These are phyloP conservation scores for Amphipyra berbera DNA, from an alignment of 2,888 invertebrate species.

Conservation along the genomic window DNA sequence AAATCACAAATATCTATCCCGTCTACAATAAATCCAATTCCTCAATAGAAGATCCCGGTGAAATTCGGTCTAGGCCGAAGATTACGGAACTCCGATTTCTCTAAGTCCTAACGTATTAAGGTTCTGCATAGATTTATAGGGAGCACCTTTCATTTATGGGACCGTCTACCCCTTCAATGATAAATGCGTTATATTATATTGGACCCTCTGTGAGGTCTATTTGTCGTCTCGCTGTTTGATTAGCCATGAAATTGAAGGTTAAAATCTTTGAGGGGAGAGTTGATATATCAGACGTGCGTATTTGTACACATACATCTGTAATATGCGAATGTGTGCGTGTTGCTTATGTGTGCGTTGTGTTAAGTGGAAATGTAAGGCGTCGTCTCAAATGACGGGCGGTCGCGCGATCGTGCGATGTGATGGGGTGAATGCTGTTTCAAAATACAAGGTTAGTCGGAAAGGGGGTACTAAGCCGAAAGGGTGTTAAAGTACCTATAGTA, in stretches of 20 bases:
- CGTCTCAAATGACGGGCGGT: too few species aligned
- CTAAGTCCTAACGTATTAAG: conserved; percentile 53
- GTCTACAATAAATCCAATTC: conserved; percentile 42
- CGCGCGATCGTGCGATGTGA: too few species aligned
- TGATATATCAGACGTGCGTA: not conserved
- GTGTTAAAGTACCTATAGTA: too few species aligned
- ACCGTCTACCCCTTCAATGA: conserved; percentile 53
- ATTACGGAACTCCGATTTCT: conserved; percentile 38
- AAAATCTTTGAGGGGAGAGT: conserved; percentile 14
- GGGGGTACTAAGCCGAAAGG: too few species aligned
- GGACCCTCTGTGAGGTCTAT: conserved; percentile 38
- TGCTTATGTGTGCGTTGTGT: too few species aligned
- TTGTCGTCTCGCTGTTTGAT: conserved; percentile 54
- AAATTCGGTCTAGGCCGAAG: conserved; percentile 39
- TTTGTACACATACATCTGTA: not conserved
- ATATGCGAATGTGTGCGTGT: too few species aligned
- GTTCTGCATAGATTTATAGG: conserved; percentile 58
- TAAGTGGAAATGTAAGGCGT: too few species aligned
- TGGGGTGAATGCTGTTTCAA: too few species aligned
- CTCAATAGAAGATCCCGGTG: conserved; percentile 36
- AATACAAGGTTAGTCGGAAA: too few species aligned
- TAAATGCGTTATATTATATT: conserved; percentile 58
- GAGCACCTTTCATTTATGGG: conserved; percentile 58
- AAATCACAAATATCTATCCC: conserved; percentile 48
- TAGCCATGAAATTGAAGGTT: conserved; percentile 57